Base-by-base conservation (phyloP, 2,113 vertebrate genomes). In the Ailuropoda melanoleuca region DNA sequence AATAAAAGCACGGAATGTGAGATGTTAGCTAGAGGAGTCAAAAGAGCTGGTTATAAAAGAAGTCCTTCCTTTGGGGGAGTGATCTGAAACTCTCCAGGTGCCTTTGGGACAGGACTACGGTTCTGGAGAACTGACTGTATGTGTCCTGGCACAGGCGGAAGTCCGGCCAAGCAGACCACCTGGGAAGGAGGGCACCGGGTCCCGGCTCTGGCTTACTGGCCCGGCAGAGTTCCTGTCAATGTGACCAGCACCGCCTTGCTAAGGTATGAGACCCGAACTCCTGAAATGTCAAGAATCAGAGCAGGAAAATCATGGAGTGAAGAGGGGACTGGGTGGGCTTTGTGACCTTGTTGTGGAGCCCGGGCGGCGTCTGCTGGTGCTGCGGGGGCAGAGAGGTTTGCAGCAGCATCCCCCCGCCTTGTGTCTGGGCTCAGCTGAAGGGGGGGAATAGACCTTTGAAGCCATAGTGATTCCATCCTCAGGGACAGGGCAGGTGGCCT, bases 171-270 rank as follows among this genome's bases (percentile, higher is more conserved):
- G 98, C 99, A 92, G 95, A 99, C 99, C 0, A 99, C 99, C 0
- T 99, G 99, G 99, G 99, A 99, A 98, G 99, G 99, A 46, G 99
- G 99, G 24, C 99, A 99, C 98, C 98, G 99, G 1, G 99, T 99
- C 68, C 99, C 99, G 0, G 99, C 99, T 0, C 91, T 99, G 95
- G 99, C 96, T 1, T 99, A 99, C 88, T 99, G 99, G 99, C 99
- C 99, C 0, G 99, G 99, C 56, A 99, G 8, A 56, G 97, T 99
- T 93, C 99, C 99, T 39, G 97, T 97, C 87, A 98, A 99, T 82
- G 97, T 98, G 87, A 99, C 98, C 4, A 99, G 99, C 97, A 82
- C 12, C 0, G 99, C 99, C 34, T 92, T 99, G 94, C 98, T 99
- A 96, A 99, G 99, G 99, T 99, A 97, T 0, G 97, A 95, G 53